phyloP scores from a whole-genome alignment of 2,797 vertebrate species.

The Gadopsis marmoratus region DNA sequence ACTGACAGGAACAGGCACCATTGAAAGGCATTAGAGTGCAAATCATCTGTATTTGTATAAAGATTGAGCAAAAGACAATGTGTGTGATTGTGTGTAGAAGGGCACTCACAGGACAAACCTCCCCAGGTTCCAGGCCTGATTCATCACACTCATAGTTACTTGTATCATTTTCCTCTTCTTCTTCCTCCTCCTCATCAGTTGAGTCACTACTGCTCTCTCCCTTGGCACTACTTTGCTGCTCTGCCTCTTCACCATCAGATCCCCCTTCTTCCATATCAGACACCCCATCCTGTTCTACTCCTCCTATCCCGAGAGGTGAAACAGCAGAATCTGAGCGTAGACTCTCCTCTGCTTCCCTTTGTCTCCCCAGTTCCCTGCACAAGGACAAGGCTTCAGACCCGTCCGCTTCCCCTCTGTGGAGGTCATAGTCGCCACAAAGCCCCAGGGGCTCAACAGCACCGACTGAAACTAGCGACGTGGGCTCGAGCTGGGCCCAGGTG shows the following conservation, averaged over 20 bases:
- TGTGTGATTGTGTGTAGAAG: conserved; percentile 13
- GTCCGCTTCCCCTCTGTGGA: conserved; percentile 64
- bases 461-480: conserved; percentile 75
- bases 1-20: conserved; percentile 66
- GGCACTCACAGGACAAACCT: conserved; percentile 83
- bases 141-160: conserved; percentile 82
- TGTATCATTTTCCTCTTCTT: conserved; percentile 78
- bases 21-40: conserved; percentile 22
- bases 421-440: conserved; percentile 71
- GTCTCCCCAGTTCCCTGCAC: conserved; percentile 68
- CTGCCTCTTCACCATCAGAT: conserved; percentile 65
- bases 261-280: conserved; percentile 74
- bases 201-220: conserved; percentile 74
- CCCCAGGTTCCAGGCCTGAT: conserved; percentile 85
- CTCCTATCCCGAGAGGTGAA: conserved; percentile 39
- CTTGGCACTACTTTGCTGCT: conserved; percentile 62
- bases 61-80: conserved; percentile 22
- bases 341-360: conserved; percentile 50
- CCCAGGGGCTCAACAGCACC: conserved; percentile 69
- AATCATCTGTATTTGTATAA: conserved; percentile 23
- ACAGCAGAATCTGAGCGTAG: conserved; percentile 31
- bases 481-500: conserved; percentile 85
- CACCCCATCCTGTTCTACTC: conserved; percentile 51
- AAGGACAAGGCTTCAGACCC: conserved; percentile 57
- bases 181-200: conserved; percentile 75